phyloP scores from a whole-genome alignment of 2,113 vertebrate species.

The Philantomba maxwellii region DNA sequence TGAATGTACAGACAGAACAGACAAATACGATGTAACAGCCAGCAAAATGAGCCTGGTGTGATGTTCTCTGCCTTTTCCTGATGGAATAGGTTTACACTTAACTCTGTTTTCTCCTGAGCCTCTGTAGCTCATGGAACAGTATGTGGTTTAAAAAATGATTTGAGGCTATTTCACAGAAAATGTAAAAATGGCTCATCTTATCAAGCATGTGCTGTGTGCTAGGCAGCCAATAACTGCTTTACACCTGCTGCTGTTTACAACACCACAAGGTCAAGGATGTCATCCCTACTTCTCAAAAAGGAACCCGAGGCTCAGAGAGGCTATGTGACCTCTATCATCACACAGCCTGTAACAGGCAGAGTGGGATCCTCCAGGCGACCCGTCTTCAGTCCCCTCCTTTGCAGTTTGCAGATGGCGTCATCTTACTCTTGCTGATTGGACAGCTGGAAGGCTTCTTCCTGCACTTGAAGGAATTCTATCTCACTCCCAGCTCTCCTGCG shows the following conservation, averaged over 20 bases:
- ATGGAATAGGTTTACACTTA: not conserved
- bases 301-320: not conserved
- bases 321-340: accelerated
- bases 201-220: accelerated
- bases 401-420: constrained; percentile 94
- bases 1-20: not conserved
- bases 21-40: not conserved
- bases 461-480: constrained; percentile 86
- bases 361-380: accelerated
- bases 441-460: constrained; percentile 93
- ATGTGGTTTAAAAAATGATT: not conserved
- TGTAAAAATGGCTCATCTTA: not conserved
- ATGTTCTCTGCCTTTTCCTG: not conserved
- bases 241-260: accelerated
- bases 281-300: not conserved
- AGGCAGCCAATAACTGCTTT: not conserved
- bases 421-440: constrained; percentile 91
- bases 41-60: accelerated
- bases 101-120: not conserved
- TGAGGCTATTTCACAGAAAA: not conserved
- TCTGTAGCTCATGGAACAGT: not conserved
- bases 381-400: not conserved
- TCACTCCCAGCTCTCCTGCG: constrained; percentile 80
- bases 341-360: not conserved
- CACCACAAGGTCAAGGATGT: not conserved